Evolutionary conservation across 2,888 invertebrate species (phyloP), one percentile per base, ranked within the genome.

Genomic region (Andricus quercusramuli): DNA sequence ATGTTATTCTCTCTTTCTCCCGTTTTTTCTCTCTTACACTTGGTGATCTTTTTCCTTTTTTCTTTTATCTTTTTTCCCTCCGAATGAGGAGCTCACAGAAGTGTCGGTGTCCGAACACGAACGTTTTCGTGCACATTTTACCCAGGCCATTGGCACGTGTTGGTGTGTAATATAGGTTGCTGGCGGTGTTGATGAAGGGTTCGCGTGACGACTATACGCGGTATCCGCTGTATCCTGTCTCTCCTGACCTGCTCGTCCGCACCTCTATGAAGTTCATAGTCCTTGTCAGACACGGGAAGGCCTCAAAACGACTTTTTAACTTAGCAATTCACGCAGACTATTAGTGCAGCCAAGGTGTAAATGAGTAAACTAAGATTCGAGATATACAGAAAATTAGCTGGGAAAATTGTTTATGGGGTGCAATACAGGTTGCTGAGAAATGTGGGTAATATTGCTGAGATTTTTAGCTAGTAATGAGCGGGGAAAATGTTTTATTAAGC

Each of bases 141-240:
- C 80, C 85, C 81, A 83, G 85, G 84, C 79, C 80, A 80, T 79
- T 83, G 89, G 85, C 89, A 87, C 88, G 90, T 88, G 89, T 89
- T 88, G 86, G 90, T 85, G 85, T 88, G 87, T 88, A 89, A 89
- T 88, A 88, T 90, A 90, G 89, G 89, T 90, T 90, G 90, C 88
- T 88, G 87, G 88, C 86, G 87, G 88, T 90, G 83, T 90, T 92
- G 93, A 92, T 93, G 92, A 92, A 92, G 91, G 91, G 91, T 92
- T 92, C 91, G 92, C 92, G 92, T 92, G 92, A 92, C 91, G 91
- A 90, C 89, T 88, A 86, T 86, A 86, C 86, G 86, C 85, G 78
- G 83, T 88, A 87, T 90, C 88, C 86, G 85, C 88, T 79, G 84
- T 93, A 93, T 88, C 90, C 91, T 88, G 87, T 92, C 90, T 88